Percentiles rank a stretch among this genome's conserved stretches.
Conservation (phyloP, 2,797 vertebrate species). For the Lepidocolaptes lacrymiger region DNA sequence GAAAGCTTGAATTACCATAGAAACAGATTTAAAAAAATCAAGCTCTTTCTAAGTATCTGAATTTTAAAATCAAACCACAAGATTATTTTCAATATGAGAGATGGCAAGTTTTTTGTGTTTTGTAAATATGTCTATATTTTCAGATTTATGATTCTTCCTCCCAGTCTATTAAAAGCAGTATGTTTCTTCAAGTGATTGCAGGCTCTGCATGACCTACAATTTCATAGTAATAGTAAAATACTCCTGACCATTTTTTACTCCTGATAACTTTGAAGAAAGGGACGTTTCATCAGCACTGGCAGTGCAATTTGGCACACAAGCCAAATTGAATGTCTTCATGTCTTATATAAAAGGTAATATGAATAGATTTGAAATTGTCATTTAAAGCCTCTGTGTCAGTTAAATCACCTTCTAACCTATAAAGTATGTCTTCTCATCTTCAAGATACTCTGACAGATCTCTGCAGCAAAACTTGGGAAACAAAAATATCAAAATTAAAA, state of each 20-base stretch:
- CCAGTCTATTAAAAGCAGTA: neutral
- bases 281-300: neutral
- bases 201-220: neutral
- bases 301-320: neutral
- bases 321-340: neutral
- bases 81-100: neutral
- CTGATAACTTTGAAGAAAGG: neutral
- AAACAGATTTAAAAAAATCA: neutral
- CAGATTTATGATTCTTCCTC: neutral
- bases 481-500: neutral
- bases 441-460: neutral
- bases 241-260: neutral
- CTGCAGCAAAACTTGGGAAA: neutral
- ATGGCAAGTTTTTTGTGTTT: neutral
- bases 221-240: neutral
- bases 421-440: neutral
- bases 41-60: neutral
- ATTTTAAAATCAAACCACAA: neutral
- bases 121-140: neutral
- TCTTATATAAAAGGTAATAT: neutral
- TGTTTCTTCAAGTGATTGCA: neutral
- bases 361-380: neutral
- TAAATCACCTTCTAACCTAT: neutral
- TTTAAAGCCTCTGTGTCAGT: neutral
- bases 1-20: neutral